Percentiles rank a stretch among this genome's conserved stretches.
Evolutionary conservation across 1,140 invertebrate genomes (phyloP).

Genomic region (Papilio polytes): DNA sequence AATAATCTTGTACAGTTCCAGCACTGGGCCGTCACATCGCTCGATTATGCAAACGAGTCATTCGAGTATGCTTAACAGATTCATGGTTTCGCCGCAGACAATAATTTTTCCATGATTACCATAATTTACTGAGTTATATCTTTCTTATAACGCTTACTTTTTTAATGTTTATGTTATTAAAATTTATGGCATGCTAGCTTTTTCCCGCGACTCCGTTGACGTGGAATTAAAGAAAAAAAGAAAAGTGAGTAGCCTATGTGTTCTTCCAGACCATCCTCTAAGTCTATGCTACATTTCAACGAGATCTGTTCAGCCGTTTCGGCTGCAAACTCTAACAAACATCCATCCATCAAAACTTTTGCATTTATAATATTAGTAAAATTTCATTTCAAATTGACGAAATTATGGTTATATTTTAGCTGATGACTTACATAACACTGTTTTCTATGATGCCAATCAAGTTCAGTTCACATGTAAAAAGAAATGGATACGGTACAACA

Average conservation of each 20-base stretch:
- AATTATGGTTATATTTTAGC: not conserved
- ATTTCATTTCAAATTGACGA: too few relatives aligned
- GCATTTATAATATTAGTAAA: too few relatives aligned
- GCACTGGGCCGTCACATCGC: not conserved
- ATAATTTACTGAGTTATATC: conserved; percentile 20
- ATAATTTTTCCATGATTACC: conserved; percentile 8
- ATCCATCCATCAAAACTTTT: too few relatives aligned
- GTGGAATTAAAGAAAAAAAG: too few relatives aligned
- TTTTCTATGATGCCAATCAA: not conserved
- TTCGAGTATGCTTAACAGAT: conserved; percentile 16
- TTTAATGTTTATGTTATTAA: not conserved
- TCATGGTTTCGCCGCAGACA: not conserved
- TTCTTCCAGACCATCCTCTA: too few relatives aligned
- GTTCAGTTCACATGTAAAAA: not conserved
- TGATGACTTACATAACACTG: not conserved
- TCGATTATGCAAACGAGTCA: conserved; percentile 16
- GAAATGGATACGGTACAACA: not conserved
- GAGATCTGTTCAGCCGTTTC: too few relatives aligned
- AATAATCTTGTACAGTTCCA: not conserved
- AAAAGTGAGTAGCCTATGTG: too few relatives aligned
- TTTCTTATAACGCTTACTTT: not conserved
- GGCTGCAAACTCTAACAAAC: too few relatives aligned
- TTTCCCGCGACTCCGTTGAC: too few relatives aligned
- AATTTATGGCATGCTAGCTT: not conserved
- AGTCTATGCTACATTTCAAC: too few relatives aligned